A percentile compares a stretch with the other conserved stretches of the same genome.
phyloP scores from a whole-genome alignment of 1,140 invertebrate genomes.

The Mesaphorura yosii region DNA sequence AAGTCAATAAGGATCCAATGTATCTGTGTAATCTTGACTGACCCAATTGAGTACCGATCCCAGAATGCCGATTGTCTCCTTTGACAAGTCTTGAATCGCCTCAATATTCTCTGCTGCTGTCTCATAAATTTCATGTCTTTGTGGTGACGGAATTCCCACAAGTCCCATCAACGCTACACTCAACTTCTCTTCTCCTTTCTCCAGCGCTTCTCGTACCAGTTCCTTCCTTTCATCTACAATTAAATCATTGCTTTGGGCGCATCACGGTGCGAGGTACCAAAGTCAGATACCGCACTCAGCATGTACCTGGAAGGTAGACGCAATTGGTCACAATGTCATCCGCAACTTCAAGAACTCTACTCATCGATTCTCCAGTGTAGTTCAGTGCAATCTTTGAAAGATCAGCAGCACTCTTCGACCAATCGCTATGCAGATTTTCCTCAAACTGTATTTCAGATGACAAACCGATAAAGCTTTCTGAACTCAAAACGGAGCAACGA shows the following conservation, averaged over 20 bases:
- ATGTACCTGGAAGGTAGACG: constrained; percentile 1
- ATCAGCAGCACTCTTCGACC: too few species aligned
- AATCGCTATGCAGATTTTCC: too few species aligned
- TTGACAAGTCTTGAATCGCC: constrained; percentile 8
- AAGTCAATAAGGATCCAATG: not conserved
- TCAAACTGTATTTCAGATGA: too few species aligned
- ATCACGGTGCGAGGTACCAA: too few species aligned
- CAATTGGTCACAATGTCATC: not conserved
- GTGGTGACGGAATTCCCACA: constrained; percentile 9
- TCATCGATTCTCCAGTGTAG: constrained; percentile 8
- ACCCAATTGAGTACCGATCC: constrained; percentile 5
- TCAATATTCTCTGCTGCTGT: constrained; percentile 10
- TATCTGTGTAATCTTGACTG: constrained; percentile 1
- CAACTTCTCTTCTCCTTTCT: constrained; percentile 10
- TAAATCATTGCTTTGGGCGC: too few species aligned
- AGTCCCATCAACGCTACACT: constrained; percentile 12
- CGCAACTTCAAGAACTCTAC: not conserved
- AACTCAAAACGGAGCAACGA: too few species aligned
- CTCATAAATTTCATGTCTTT: constrained; percentile 11
- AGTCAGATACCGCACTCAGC: too few species aligned
- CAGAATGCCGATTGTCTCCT: constrained; percentile 8
- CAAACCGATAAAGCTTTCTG: too few species aligned
- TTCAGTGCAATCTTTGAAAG: not conserved
- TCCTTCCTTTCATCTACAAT: too few species aligned
- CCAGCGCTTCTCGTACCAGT: too few species aligned